These are phyloP conservation scores for Acropternis orthonyx DNA, from an alignment of 2,797 vertebrate genomes.

Conservation along the genomic window DNA sequence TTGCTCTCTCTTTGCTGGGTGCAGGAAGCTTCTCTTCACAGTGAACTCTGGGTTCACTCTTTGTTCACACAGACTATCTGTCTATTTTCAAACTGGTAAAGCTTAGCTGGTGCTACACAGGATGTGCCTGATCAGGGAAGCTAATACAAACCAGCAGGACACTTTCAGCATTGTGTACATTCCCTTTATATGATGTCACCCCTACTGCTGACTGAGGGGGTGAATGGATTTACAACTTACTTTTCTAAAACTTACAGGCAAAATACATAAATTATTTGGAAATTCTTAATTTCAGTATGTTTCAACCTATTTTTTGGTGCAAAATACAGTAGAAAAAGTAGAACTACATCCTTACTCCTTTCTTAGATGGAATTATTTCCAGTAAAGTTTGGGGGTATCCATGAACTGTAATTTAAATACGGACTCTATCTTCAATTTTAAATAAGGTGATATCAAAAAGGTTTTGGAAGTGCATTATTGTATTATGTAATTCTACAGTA, in stretches of 20 bases:
- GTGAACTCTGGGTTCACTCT: not conserved
- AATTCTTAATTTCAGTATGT: not conserved
- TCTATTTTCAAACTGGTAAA: slow-evolving; percentile 13
- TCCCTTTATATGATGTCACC: slow-evolving; percentile 69
- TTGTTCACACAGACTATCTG: not conserved
- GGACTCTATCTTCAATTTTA: not conserved
- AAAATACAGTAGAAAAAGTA: not conserved
- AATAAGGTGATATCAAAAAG: not conserved
- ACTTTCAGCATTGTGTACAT: slow-evolving; percentile 50
- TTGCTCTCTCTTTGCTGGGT: not conserved
- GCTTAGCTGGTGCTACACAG: not conserved
- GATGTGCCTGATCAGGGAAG: slow-evolving; percentile 27
- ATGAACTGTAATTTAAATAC: not conserved
- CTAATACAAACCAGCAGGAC: slow-evolving; percentile 71
- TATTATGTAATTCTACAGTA: not conserved
- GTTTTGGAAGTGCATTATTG: not conserved
- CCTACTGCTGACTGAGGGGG: not conserved
- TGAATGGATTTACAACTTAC: not conserved
- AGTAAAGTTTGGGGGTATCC: not conserved
- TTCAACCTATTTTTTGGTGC: not conserved
- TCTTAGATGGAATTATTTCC: not conserved
- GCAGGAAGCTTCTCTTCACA: not conserved
- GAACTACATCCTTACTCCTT: not conserved
- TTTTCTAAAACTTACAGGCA: not conserved
- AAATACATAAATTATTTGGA: not conserved